Conservation (phyloP, 2,888 invertebrate genomes). For the Catocala fraxini region DNA sequence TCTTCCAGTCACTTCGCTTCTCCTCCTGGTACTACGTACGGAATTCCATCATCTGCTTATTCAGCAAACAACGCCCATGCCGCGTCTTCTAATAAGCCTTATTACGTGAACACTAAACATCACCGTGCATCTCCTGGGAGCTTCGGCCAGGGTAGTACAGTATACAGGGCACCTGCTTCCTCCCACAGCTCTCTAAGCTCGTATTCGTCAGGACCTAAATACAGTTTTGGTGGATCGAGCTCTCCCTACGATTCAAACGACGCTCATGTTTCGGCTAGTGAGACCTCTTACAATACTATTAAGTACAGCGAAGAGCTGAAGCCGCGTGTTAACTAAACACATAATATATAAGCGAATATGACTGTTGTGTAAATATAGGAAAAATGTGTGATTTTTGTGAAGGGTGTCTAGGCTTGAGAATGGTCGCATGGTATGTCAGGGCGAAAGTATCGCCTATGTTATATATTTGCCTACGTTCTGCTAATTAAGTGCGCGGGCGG, state of each 20-base stretch:
- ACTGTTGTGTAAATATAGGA: constrained; percentile 65
- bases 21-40: constrained; percentile 72
- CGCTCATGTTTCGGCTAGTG: constrained; percentile 76
- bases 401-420: constrained; percentile 48
- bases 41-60: constrained; percentile 68
- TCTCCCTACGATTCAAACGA: constrained; percentile 75
- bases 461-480: constrained; percentile 72
- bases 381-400: constrained; percentile 49
- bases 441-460: constrained; percentile 59
- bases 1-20: constrained; percentile 72
- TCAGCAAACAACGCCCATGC: constrained; percentile 64
- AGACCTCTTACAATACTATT: constrained; percentile 81
- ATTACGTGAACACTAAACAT: constrained; percentile 70
- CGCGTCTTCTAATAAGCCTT: constrained; percentile 73
- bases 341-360: constrained; percentile 35
- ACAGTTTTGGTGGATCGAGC: constrained; percentile 68
- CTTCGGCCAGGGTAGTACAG: constrained; percentile 71
- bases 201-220: constrained; percentile 72
- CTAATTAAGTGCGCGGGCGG: constrained; percentile 64
- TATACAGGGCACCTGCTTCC: constrained; percentile 68
- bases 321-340: constrained; percentile 68
- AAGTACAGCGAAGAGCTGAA: constrained; percentile 84
- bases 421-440: constrained; percentile 49
- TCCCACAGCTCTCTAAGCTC: constrained; percentile 70
- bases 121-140: constrained; percentile 52